Evolutionary conservation across 2,113 vertebrate species (phyloP).

Genomic region (Crotalus horridus): DNA sequence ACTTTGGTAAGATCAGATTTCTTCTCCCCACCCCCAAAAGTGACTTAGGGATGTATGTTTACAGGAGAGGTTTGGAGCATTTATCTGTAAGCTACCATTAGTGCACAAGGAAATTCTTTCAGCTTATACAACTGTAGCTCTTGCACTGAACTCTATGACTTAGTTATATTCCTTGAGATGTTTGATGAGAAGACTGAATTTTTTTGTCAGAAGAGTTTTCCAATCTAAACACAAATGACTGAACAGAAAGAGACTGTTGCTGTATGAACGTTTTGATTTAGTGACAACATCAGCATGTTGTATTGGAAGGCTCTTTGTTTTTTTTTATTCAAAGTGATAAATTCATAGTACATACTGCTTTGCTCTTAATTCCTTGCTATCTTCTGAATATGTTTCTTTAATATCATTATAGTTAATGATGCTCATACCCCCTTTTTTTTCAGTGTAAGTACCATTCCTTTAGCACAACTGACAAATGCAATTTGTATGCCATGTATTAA

Average conservation of each 20-base stretch:
- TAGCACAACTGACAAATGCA: not conserved
- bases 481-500: not conserved
- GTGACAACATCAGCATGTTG: conserved; percentile 27
- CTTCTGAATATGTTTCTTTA: not conserved
- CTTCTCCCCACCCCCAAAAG: conserved; percentile 35
- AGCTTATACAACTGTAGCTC: conserved; percentile 37
- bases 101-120: conserved; percentile 42
- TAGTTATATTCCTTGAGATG: conserved; percentile 66
- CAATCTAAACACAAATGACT: conserved; percentile 59
- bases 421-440: not conserved
- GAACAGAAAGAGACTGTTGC: conserved; percentile 54
- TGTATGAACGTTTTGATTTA: conserved; percentile 68
- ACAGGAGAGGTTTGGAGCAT: conserved; percentile 21
- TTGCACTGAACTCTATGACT: conserved; percentile 55
- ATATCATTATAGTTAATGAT: not conserved
- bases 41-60: conserved; percentile 32
- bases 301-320: conserved; percentile 31
- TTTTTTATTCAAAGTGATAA: conserved; percentile 49
- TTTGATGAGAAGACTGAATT: conserved; percentile 48
- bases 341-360: conserved; percentile 46
- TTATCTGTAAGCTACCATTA: conserved; percentile 19
- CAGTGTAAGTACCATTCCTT: not conserved
- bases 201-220: conserved; percentile 54
- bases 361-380: not conserved
- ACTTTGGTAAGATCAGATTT: conserved; percentile 85